phyloP scores from a whole-genome alignment of 1,140 invertebrate genomes.

The Melitaea cinxia region DNA sequence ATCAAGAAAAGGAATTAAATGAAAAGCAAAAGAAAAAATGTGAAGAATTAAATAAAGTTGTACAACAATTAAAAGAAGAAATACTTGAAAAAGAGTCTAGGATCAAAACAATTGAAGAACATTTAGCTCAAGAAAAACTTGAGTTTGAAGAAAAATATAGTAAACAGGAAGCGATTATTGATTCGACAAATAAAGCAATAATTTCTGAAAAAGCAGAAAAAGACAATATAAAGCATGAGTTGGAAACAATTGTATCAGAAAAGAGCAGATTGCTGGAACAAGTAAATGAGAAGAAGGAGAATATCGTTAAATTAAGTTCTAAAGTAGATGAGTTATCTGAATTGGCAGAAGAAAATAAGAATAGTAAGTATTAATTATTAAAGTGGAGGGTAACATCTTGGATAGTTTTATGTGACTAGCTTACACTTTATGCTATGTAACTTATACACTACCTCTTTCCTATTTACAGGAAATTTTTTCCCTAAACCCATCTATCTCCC shows the following conservation, averaged over 20 bases:
- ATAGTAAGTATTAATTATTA: slow-evolving; percentile 19
- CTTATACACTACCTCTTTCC: too few relatives aligned
- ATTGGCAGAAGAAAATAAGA: slow-evolving; percentile 12
- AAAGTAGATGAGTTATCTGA: slow-evolving; percentile 28
- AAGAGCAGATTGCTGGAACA: slow-evolving; percentile 16
- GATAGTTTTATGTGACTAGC: not conserved
- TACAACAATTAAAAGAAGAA: slow-evolving; percentile 21
- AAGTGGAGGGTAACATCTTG: too few relatives aligned
- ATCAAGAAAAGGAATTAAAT: slow-evolving; percentile 21
- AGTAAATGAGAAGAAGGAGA: slow-evolving; percentile 13
- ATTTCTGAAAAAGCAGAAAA: slow-evolving; percentile 17
- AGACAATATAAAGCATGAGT: slow-evolving; percentile 20
- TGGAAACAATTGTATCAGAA: slow-evolving; percentile 8
- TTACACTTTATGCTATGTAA: too few relatives aligned
- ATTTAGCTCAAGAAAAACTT: slow-evolving; percentile 19
- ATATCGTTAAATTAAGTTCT: slow-evolving; percentile 16
- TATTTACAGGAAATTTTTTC: too few relatives aligned
- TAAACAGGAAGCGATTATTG: slow-evolving; percentile 34
- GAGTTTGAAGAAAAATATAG: slow-evolving; percentile 32
- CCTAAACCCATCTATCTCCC: too few relatives aligned
- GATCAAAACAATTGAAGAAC: slow-evolving; percentile 18
- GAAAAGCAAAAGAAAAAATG: slow-evolving; percentile 25
- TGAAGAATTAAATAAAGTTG: slow-evolving; percentile 27
- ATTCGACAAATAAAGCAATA: slow-evolving; percentile 23
- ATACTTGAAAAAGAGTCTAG: slow-evolving; percentile 17